phyloP scores from a whole-genome alignment of 2,113 vertebrate genomes.

The Delphinapterus leucas region DNA sequence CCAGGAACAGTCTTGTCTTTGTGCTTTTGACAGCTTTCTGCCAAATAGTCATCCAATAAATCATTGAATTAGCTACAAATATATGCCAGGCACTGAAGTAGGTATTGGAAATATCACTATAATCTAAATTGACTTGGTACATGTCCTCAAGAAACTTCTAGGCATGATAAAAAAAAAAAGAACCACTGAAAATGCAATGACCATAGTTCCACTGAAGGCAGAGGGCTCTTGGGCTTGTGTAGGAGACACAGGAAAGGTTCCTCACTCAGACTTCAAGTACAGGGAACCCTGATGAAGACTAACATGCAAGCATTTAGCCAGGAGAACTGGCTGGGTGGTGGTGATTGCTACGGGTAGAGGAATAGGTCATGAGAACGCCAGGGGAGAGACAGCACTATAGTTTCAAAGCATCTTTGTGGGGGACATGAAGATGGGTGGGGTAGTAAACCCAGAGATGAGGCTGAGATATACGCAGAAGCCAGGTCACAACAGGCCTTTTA shows the following conservation, averaged over 20 bases:
- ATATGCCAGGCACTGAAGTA: neutral
- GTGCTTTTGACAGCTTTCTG: neutral
- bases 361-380: neutral
- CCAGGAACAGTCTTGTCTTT: neutral
- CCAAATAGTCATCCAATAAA: neutral
- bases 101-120: neutral
- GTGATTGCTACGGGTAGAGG: neutral
- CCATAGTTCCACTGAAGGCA: neutral
- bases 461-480: neutral
- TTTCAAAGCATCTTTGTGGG: neutral
- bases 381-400: neutral
- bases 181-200: neutral
- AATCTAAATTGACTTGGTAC: neutral
- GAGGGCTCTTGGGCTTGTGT: neutral
- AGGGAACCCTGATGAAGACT: neutral
- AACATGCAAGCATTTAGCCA: neutral
- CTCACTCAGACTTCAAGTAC: neutral
- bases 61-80: neutral
- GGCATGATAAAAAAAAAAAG: neutral
- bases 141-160: neutral
- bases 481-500: neutral
- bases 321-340: neutral
- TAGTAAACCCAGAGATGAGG: neutral
- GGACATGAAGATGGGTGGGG: neutral
- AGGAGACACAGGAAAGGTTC: neutral